Conservation (phyloP, 1,140 invertebrate genomes). For the Reticulitermes speratus region DNA sequence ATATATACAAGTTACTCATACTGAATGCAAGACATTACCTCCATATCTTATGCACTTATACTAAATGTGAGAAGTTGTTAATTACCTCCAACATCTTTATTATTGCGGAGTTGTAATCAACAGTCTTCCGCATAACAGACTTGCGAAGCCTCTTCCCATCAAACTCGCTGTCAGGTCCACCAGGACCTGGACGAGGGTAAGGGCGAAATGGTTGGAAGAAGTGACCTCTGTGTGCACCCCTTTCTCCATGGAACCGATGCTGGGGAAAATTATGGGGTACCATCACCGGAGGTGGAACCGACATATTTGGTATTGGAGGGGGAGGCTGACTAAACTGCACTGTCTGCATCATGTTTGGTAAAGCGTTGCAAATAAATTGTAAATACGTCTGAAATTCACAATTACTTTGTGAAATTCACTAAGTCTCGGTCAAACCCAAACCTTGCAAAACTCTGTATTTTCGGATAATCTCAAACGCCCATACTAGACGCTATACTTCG, state of each 20-base stretch:
- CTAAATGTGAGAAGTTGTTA: neutral
- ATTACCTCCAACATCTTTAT: slow-evolving; percentile 85
- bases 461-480: neutral
- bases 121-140: slow-evolving; percentile 95
- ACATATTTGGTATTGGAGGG: slow-evolving; percentile 50
- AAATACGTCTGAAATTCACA: no score
- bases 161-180: slow-evolving; percentile 71
- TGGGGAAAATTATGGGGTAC: slow-evolving; percentile 46
- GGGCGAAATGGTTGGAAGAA: slow-evolving; percentile 53
- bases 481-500: neutral
- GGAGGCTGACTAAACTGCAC: slow-evolving; percentile 48
- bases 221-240: slow-evolving; percentile 46
- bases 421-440: no score
- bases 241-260: slow-evolving; percentile 46
- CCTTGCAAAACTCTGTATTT: no score
- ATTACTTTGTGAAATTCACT: no score
- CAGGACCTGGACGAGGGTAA: slow-evolving; percentile 47
- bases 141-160: slow-evolving; percentile 95
- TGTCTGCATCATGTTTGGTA: slow-evolving; percentile 44
- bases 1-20: no score
- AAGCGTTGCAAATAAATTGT: neutral
- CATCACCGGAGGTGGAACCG: slow-evolving; percentile 49
- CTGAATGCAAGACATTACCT: no score
- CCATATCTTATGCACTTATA: neutral
- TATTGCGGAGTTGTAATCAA: slow-evolving; percentile 97